A percentile compares a stretch with the other conserved stretches of the same genome.
Conservation (phyloP, 2,113 vertebrate genomes). For the Vimba vimba region DNA sequence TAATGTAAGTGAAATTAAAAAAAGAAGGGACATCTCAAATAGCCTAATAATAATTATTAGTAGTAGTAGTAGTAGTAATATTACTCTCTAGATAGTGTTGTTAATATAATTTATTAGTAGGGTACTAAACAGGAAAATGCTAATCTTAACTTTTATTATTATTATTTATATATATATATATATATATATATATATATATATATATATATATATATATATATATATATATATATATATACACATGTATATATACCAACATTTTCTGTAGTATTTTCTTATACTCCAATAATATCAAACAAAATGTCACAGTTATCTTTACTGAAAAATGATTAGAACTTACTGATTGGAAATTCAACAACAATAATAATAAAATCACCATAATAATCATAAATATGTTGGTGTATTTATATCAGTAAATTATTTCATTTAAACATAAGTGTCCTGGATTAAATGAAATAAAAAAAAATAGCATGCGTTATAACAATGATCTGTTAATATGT, state of each 20-base stretch:
- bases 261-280: background rate
- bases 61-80: background rate
- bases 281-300: background rate
- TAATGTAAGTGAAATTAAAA: background rate
- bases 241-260: background rate
- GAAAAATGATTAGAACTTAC: background rate
- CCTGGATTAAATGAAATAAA: background rate
- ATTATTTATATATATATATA: too few relatives aligned
- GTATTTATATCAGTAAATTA: background rate
- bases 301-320: background rate
- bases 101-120: too few relatives aligned
- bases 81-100: background rate
- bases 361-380: background rate
- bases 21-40: background rate
- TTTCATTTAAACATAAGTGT: background rate
- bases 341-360: background rate
- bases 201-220: too few relatives aligned
- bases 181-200: too few relatives aligned
- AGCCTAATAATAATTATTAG: too few relatives aligned
- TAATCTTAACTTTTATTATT: background rate
- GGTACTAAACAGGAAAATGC: background rate
- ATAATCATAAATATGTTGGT: background rate
- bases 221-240: too few relatives aligned
- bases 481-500: conserved; percentile 19
- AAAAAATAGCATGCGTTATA: background rate